Percentiles rank a stretch among this genome's conserved stretches.
Conservation (phyloP, 2,888 invertebrate genomes). For the Fabriciana adippe region DNA sequence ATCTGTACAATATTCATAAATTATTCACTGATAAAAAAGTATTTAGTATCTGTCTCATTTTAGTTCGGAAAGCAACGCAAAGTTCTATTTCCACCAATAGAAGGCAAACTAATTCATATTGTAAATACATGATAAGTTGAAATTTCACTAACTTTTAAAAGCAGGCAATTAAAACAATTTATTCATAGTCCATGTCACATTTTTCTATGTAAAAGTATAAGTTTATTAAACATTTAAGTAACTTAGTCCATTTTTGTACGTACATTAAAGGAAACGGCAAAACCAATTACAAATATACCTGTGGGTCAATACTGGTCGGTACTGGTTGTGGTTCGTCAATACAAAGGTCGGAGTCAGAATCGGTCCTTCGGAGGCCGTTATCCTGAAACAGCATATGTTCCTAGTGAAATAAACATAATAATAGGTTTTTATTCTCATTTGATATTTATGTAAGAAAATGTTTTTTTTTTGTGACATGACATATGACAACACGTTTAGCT, state of each 20-base stretch:
- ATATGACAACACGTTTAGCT: no score
- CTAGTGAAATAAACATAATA: constrained; percentile 10
- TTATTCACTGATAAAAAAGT: no score
- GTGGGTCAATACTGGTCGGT: constrained; percentile 73
- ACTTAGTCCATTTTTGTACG: constrained; percentile 12
- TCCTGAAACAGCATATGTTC: constrained; percentile 33
- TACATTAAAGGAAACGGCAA: constrained; percentile 14
- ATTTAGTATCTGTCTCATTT: no score
- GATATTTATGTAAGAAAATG: no score
- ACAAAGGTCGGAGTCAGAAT: constrained; percentile 96
- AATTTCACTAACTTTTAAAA: neutral
- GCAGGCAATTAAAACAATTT: neutral
- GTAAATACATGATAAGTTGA: no score
- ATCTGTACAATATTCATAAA: no score
- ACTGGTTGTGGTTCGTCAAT: constrained; percentile 85
- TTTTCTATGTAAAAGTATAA: neutral
- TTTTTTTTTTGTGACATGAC: no score
- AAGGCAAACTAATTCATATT: no score
- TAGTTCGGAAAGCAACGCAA: no score
- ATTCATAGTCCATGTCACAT: neutral
- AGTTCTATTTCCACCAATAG: no score
- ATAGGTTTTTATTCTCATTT: neutral
- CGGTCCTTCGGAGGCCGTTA: constrained; percentile 84
- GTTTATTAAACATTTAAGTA: neutral
- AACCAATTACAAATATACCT: constrained; percentile 55